These are phyloP conservation scores for Pectinophora gossypiella DNA, from an alignment of 1,140 invertebrate species.

Conservation along the genomic window DNA sequence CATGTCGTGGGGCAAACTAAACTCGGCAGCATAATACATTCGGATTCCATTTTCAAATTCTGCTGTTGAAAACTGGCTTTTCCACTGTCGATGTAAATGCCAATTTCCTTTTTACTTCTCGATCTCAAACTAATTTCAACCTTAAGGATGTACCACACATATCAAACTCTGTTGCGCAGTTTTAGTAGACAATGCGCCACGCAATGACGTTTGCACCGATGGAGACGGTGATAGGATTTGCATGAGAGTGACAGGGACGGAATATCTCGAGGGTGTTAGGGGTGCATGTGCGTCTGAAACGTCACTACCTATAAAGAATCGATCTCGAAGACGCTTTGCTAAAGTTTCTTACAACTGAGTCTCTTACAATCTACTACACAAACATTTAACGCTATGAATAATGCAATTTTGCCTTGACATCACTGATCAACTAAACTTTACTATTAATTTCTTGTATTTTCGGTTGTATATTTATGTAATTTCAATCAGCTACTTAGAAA, in stretches of 20 bases:
- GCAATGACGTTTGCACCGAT: slow-evolving; percentile 66
- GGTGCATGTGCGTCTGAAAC: slow-evolving; percentile 60
- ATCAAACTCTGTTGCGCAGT: slow-evolving; percentile 25
- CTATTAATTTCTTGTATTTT: no score
- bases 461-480: no score
- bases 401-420: no score
- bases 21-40: slow-evolving; percentile 19
- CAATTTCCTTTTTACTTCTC: slow-evolving; percentile 62
- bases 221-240: slow-evolving; percentile 27
- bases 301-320: slow-evolving; percentile 58
- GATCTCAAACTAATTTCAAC: slow-evolving; percentile 27
- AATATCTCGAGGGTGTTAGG: slow-evolving; percentile 43
- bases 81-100: slow-evolving; percentile 68
- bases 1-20: neutral
- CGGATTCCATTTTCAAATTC: slow-evolving; percentile 64
- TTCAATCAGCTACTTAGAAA: no score
- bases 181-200: slow-evolving; percentile 66
- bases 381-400: no score
- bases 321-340: slow-evolving; percentile 59
- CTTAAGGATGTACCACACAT: slow-evolving; percentile 24
- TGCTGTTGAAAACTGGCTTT: slow-evolving; percentile 71
- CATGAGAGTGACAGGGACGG: slow-evolving; percentile 33
- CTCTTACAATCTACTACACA: no score
- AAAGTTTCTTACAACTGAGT: slow-evolving; percentile 17
- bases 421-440: no score